Base-by-base conservation (phyloP, 2,797 vertebrate species). In the Perodicticus potto region DNA sequence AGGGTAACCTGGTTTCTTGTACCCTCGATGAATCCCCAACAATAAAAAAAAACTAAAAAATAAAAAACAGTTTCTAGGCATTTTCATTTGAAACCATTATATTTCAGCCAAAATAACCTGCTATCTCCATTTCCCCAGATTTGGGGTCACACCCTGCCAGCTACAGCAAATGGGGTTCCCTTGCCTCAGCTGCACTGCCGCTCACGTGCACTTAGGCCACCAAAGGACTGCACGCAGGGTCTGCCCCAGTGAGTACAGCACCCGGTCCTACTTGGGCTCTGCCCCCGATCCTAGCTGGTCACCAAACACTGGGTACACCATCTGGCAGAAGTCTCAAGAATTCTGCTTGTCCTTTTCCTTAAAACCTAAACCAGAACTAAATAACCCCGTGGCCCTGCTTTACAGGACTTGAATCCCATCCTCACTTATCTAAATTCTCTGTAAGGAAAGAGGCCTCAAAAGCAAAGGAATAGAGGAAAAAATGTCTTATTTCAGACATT, bases 51-150 rank as follows among this genome's bases (percentile, higher is more conserved):
- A 53, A 53, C 14, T 80, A n/a, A 37, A 65, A 59, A 45, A 40
- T 40, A 61, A 43, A 87, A 67, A 27, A 3, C 32, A 81, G 34
- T 57, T 14, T 65, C 25, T 91, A 14, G 27, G 82, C 55, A 82
- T 86, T 95, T 87, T 89, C 37, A 53, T 87, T 85, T 86, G 88
- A 88, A 73, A 45, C 7, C 22, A 49, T 72, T 69, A 69, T 81
- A 74, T 63, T 94, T 95, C 57, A 93, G 32, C 5, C n/a, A 76
- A 89, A 73, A 86, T 81, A 87, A 76, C 25, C 86, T 93, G n/a
- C 20, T 57, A 6, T 40, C 16, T 5, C 20, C 6, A 7, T 25
- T 43, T 78, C 57, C 7, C 63, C 25, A 40, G 70, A 67, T n/a
- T 43, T 83, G 19, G 11, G 45, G 20, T 59, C 16, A n/a, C 4